A percentile compares a stretch with the other conserved stretches of the same genome.
These are phyloP conservation scores for Lordiphosa collinella DNA, from an alignment of 1,140 invertebrate genomes.

Conservation along the genomic window DNA sequence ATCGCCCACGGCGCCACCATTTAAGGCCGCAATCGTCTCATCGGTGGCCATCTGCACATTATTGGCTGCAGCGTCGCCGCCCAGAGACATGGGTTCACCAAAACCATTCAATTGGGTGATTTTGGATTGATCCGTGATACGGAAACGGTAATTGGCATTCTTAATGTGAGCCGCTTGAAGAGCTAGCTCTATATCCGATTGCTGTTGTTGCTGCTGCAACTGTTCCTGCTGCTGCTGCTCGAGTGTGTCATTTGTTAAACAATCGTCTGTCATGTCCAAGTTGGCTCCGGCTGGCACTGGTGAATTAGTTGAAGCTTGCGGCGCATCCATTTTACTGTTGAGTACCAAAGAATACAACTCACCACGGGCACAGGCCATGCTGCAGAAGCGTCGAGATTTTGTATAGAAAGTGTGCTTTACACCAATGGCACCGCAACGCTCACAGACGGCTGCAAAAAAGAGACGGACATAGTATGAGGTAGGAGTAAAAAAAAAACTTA, in stretches of 20 bases:
- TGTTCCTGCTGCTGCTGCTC: conserved; percentile 28
- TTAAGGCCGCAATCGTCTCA: conserved; percentile 57
- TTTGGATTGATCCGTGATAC: conserved; percentile 76
- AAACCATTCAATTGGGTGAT: conserved; percentile 75
- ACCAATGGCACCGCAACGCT: conserved; percentile 93
- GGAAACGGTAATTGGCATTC: conserved; percentile 78
- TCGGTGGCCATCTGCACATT: conserved; percentile 64
- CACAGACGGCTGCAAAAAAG: conserved; percentile 86
- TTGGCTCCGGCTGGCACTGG: conserved; percentile 24
- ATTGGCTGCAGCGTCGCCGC: conserved; percentile 57
- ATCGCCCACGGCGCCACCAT: conserved; percentile 57
- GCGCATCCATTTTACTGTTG: conserved; percentile 63
- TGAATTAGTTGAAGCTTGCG: conserved; percentile 56
- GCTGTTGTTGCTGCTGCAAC: conserved; percentile 40
- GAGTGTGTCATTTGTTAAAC: background rate
- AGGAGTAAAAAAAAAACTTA: no score
- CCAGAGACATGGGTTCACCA: conserved; percentile 65
- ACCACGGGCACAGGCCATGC: conserved; percentile 86
- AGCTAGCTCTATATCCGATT: conserved; percentile 68
- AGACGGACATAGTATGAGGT: no score
- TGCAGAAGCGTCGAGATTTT: conserved; percentile 89
- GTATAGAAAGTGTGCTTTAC: conserved; percentile 95
- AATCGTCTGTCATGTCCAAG: conserved; percentile 34
- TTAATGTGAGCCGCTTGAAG: conserved; percentile 72
- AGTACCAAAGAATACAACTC: conserved; percentile 80